These are phyloP conservation scores for Lasiurus cinereus DNA, from an alignment of 2,113 vertebrate genomes.

Conservation along the genomic window DNA sequence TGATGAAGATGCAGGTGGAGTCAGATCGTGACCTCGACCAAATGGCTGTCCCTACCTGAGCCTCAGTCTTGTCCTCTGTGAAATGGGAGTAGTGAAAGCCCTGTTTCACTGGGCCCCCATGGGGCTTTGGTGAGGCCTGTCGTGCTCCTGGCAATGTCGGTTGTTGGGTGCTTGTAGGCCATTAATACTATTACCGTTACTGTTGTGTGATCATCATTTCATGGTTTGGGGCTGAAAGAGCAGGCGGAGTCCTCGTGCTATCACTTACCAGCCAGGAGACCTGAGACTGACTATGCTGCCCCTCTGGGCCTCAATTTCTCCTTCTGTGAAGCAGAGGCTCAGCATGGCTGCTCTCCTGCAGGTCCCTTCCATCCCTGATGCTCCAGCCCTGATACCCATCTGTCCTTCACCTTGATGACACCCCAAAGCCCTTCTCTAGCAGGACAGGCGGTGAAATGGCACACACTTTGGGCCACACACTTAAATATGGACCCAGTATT, in stretches of 20 bases:
- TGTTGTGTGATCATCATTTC: not conserved
- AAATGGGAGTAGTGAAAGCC: not conserved
- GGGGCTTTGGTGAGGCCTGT: not conserved
- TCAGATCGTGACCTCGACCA: not conserved
- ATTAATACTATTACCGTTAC: accelerated
- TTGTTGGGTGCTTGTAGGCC: not conserved
- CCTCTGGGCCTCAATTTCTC: not conserved
- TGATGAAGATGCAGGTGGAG: not conserved
- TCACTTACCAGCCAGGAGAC: not conserved
- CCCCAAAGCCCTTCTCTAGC: not conserved
- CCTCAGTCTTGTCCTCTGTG: not conserved
- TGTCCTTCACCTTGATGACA: not conserved
- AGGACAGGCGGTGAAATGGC: too few species aligned
- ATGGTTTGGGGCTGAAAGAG: not conserved
- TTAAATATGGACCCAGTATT: not conserved
- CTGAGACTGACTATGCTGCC: not conserved
- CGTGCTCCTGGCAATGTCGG: accelerated
- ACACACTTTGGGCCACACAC: accelerated
- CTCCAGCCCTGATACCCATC: accelerated
- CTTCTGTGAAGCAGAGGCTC: not conserved
- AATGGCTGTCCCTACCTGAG: not conserved
- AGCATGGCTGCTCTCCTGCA: not conserved
- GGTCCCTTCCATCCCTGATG: not conserved
- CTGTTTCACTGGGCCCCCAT: not conserved
- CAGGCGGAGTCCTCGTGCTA: not conserved